phyloP scores from a whole-genome alignment of 1,140 invertebrate species.

The Phocides pigmalion region DNA sequence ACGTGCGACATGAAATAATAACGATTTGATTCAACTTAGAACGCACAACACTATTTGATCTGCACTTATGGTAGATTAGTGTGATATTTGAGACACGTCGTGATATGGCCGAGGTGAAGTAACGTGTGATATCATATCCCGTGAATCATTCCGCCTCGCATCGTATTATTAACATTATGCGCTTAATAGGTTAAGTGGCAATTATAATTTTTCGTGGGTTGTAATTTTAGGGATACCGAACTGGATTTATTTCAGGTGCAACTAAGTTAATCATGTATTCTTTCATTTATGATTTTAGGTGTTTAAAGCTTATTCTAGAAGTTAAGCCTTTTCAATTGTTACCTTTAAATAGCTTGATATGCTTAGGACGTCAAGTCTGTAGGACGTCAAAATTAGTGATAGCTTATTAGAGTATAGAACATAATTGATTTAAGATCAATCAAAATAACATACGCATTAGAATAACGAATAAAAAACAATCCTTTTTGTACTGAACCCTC shows the following conservation, averaged over 20 bases:
- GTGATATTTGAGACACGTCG: slow-evolving; percentile 59
- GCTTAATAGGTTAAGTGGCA: slow-evolving; percentile 72
- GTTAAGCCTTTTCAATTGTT: background rate
- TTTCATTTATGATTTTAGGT: background rate
- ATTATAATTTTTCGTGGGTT: slow-evolving; percentile 53
- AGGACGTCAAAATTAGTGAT: background rate
- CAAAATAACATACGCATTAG: no score
- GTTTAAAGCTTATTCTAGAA: background rate
- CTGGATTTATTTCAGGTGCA: background rate
- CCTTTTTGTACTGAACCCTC: slow-evolving; percentile 5
- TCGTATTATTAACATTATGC: slow-evolving; percentile 50
- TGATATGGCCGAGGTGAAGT: slow-evolving; percentile 50
- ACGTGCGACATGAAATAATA: background rate
- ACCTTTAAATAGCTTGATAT: background rate
- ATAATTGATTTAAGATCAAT: no score
- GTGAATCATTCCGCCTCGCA: slow-evolving; percentile 60
- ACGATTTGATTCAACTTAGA: slow-evolving; percentile 4
- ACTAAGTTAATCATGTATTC: background rate
- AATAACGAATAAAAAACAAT: background rate
- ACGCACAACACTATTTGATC: slow-evolving; percentile 56
- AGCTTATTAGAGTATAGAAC: no score
- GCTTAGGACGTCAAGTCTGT: background rate
- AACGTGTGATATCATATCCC: slow-evolving; percentile 76
- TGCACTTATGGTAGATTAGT: slow-evolving; percentile 69
- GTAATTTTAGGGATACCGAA: slow-evolving; percentile 26